These are phyloP conservation scores for Cydia splendana DNA, from an alignment of 1,140 invertebrate species.

Conservation along the genomic window DNA sequence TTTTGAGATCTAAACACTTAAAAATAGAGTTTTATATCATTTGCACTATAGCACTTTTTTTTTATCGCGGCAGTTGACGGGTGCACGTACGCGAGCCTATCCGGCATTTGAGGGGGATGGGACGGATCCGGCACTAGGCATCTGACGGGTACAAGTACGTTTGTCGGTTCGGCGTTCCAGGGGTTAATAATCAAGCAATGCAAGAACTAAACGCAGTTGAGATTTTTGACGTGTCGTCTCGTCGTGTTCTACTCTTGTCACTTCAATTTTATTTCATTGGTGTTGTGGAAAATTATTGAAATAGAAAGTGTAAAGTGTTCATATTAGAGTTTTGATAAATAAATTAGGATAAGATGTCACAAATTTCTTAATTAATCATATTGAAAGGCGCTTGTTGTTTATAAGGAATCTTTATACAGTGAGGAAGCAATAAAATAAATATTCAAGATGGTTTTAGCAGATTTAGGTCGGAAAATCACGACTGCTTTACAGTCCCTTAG, in stretches of 20 bases:
- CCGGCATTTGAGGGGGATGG: too few relatives aligned
- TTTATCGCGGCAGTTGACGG: too few relatives aligned
- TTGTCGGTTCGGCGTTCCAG: too few relatives aligned
- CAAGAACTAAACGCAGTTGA: slow-evolving; percentile 29
- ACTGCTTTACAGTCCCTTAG: slow-evolving; percentile 97
- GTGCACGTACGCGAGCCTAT: too few relatives aligned
- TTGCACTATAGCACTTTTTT: too few relatives aligned
- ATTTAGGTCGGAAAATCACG: slow-evolving; percentile 99
- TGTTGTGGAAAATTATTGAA: slow-evolving; percentile 32
- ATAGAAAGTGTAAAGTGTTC: slow-evolving; percentile 26
- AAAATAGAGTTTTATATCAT: too few relatives aligned
- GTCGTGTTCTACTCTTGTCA: slow-evolving; percentile 53
- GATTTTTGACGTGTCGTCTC: slow-evolving; percentile 45
- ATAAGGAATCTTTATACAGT: slow-evolving; percentile 19
- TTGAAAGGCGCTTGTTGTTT: background rate
- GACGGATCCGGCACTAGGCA: too few relatives aligned
- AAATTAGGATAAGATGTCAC: slow-evolving; percentile 28
- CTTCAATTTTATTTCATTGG: slow-evolving; percentile 31
- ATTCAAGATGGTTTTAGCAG: slow-evolving; percentile 97
- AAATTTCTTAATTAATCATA: slow-evolving; percentile 17
- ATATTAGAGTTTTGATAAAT: slow-evolving; percentile 20
- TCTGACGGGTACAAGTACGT: too few relatives aligned
- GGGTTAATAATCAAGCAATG: slow-evolving; percentile 2
- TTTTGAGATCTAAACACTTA: too few relatives aligned
- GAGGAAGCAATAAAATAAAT: slow-evolving; percentile 40